Percentiles rank a stretch among this genome's conserved stretches.
Conservation (phyloP, 2,888 invertebrate species). For the Megaustenia siamemsis region DNA sequence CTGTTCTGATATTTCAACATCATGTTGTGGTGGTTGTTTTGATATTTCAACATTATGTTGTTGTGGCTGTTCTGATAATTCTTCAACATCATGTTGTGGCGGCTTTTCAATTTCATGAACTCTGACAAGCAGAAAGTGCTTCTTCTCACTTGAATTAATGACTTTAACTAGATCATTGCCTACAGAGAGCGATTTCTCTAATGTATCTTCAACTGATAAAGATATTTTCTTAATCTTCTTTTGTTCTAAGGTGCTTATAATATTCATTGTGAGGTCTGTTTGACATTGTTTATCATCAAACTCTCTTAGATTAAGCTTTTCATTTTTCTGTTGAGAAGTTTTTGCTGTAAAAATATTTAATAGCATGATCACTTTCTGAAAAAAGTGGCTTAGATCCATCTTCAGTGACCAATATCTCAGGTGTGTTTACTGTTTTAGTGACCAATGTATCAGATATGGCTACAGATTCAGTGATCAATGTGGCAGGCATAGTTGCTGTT, state of each 20-base stretch:
- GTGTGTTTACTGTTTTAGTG: background rate
- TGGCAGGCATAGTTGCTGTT: background rate
- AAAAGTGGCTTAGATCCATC: background rate
- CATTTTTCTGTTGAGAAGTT: too few relatives aligned
- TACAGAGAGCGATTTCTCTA: background rate
- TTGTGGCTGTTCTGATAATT: background rate
- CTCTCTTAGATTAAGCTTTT: too few relatives aligned
- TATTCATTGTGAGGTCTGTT: background rate
- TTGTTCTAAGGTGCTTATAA: background rate
- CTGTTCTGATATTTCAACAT: too few relatives aligned
- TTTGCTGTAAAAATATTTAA: too few relatives aligned
- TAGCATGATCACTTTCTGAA: background rate
- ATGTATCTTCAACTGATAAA: background rate
- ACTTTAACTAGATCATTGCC: background rate
- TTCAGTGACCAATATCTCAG: background rate
- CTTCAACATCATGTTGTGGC: background rate
- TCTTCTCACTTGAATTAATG: background rate
- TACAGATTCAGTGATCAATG: background rate
- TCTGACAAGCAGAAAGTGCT: background rate
- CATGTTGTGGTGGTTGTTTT: too few relatives aligned
- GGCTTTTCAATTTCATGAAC: background rate
- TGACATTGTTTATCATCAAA: constrained; percentile 10
- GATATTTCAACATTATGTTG: too few relatives aligned
- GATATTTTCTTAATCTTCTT: background rate
- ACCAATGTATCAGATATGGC: background rate